Percentiles rank a stretch among this genome's conserved stretches.
Evolutionary conservation across 2,113 vertebrate genomes (phyloP).

Genomic region (Dasyornis broadbenti): DNA sequence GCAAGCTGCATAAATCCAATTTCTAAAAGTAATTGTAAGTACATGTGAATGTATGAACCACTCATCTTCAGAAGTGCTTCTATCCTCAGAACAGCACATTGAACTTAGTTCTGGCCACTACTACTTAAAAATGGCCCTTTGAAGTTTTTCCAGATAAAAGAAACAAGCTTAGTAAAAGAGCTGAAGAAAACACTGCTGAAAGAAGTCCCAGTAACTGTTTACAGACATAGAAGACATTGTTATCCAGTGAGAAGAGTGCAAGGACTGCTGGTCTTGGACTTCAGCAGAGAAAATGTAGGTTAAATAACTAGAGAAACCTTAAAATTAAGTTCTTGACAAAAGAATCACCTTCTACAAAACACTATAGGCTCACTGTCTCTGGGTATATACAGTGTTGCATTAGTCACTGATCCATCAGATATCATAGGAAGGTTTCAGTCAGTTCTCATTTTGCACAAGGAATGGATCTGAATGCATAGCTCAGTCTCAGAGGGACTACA

Average conservation of each 20-base stretch:
- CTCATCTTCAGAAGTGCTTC: neutral
- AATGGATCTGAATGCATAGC: neutral
- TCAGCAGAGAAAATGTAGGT: neutral
- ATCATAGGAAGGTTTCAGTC: neutral
- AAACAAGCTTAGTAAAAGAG: neutral
- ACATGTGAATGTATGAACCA: neutral
- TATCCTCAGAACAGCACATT: neutral
- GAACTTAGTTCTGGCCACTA: neutral
- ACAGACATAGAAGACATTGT: neutral
- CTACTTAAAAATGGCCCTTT: neutral
- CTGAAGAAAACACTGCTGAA: neutral
- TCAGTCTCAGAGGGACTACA: neutral
- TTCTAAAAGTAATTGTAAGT: neutral
- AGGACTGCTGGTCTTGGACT: neutral
- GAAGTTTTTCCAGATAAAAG: neutral
- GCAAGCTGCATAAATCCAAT: neutral
- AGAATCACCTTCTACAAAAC: conserved; percentile 33
- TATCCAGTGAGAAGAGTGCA: neutral
- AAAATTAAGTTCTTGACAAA: conserved; percentile 20
- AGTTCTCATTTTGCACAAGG: neutral
- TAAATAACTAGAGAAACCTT: conserved; percentile 9
- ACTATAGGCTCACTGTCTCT: neutral
- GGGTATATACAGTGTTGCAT: neutral
- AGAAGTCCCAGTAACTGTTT: neutral
- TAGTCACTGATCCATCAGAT: conserved; percentile 50